Evolutionary conservation across 2,888 invertebrate genomes (phyloP).

Genomic region (Rhagium mordax): DNA sequence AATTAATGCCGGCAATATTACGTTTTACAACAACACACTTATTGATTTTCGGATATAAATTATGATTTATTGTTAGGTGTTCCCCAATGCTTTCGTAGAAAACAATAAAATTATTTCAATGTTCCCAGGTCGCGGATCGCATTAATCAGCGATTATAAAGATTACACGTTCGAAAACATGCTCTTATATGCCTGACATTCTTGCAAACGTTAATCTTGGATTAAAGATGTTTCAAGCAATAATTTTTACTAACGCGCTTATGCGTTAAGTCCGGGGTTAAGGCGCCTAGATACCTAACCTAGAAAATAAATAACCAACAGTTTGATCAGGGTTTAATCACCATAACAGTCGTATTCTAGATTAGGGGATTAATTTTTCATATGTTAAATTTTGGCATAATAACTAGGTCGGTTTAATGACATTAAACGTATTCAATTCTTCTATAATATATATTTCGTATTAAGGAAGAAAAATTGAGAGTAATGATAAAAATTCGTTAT

Average conservation of each 20-base stretch:
- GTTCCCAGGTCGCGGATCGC: neutral
- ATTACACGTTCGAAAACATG: neutral
- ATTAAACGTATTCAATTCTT: too few relatives aligned
- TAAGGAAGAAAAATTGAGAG: too few relatives aligned
- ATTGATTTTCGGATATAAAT: too few relatives aligned
- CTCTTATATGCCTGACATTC: neutral
- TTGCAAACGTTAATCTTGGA: neutral
- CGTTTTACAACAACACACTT: too few relatives aligned
- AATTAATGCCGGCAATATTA: neutral
- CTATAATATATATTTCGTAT: too few relatives aligned
- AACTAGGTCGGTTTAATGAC: too few relatives aligned
- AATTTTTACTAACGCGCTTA: neutral
- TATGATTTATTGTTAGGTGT: neutral
- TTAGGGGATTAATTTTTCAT: too few relatives aligned
- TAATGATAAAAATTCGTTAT: too few relatives aligned
- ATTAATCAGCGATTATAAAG: neutral
- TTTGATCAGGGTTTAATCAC: too few relatives aligned
- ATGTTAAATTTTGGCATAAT: too few relatives aligned
- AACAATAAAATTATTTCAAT: neutral
- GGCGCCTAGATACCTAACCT: neutral
- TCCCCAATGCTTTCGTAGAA: neutral
- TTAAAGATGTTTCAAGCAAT: neutral
- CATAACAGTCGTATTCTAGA: too few relatives aligned
- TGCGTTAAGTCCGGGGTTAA: neutral
- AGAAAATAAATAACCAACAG: conserved; percentile 23